Evolutionary conservation across 2,888 invertebrate species (phyloP), one percentile per base, ranked within the genome.

Genomic region (Apodemia zela): DNA sequence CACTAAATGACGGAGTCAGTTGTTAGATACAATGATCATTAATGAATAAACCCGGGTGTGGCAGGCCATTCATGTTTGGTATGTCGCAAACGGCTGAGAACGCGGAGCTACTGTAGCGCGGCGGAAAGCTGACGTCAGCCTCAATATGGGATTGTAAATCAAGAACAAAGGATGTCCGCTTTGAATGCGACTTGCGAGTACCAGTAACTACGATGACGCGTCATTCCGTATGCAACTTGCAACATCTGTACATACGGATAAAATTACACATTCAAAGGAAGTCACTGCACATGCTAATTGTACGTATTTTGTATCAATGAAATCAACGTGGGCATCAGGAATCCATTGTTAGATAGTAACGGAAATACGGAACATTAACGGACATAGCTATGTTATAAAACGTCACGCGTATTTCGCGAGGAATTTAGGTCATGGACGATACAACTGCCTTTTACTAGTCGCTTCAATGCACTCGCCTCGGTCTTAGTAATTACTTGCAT

Each of bases 341-440:
- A 67, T 67, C 64, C 59, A 65, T 63, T 61, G 61, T 63, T 62
- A 54, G 54, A 63, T 60, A 73, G 73, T 70, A 75, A 74, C 72
- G 71, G 72, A 75, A 75, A 78, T 74, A 73, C 70, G 67, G 67
- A 77, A 76, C 71, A 71, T 73, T 75, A 75, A 75, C 72, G 62
- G 74, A 74, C 73, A 75, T 71, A 65, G 74, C 78, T 77, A 76
- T 75, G 75, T 82, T 80, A 82, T 79, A 78, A 82, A 83, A 81
- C 74, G 76, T 81, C 81, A 81, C 76, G 77, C 77, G 78, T 79
- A 80, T 82, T 85, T 81, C 80, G 78, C 81, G 73, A 83, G 82
- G 83, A 82, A 87, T 87, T 85, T 84, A 79, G 85, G 86, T 86
- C 85, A 87, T 73, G 86, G 83, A 84, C 83, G 80, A 79, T 78